Evolutionary conservation across 2,888 invertebrate species (phyloP).

Genomic region (Ectemnius cavifrons): DNA sequence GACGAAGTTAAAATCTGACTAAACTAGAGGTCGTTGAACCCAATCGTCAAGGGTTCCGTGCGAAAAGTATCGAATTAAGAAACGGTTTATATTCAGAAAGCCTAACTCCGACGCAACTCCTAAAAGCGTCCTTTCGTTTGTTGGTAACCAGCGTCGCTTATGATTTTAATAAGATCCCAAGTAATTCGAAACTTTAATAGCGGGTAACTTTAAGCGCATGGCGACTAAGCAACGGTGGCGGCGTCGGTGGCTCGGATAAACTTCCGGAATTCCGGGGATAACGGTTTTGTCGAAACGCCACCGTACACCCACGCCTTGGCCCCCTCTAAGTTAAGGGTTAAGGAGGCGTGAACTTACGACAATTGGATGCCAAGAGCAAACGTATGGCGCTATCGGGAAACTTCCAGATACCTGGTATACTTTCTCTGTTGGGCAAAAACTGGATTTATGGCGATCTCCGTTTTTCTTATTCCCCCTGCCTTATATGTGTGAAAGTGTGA

Average conservation of each 20-base stretch:
- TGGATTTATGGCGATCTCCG: slow-evolving; percentile 32
- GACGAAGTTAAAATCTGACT: not conserved
- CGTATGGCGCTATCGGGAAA: slow-evolving; percentile 54
- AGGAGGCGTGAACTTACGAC: slow-evolving; percentile 58
- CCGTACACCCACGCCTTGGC: slow-evolving; percentile 11
- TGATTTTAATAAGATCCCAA: slow-evolving; percentile 51
- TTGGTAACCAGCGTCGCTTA: slow-evolving; percentile 10
- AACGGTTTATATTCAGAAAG: slow-evolving; percentile 27
- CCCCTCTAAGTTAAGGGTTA: slow-evolving; percentile 43
- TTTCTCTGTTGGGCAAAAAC: slow-evolving; percentile 12
- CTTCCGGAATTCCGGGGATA: slow-evolving; percentile 52
- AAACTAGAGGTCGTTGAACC: too few relatives aligned
- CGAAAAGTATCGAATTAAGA: slow-evolving; percentile 10
- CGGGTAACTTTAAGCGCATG: not conserved
- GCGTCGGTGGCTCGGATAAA: slow-evolving; percentile 18
- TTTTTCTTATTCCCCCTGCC: slow-evolving; percentile 24
- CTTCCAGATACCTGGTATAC: slow-evolving; percentile 46
- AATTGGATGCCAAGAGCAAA: slow-evolving; percentile 56
- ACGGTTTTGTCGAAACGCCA: slow-evolving; percentile 49
- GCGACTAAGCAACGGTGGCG: too few relatives aligned
- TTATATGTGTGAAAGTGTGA: slow-evolving; percentile 2
- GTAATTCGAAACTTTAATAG: slow-evolving; percentile 49
- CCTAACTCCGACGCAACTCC: not conserved
- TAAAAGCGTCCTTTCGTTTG: too few relatives aligned
- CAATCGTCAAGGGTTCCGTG: too few relatives aligned